These are phyloP conservation scores for Rana temporaria DNA, from an alignment of 2,113 vertebrate genomes.

Conservation along the genomic window DNA sequence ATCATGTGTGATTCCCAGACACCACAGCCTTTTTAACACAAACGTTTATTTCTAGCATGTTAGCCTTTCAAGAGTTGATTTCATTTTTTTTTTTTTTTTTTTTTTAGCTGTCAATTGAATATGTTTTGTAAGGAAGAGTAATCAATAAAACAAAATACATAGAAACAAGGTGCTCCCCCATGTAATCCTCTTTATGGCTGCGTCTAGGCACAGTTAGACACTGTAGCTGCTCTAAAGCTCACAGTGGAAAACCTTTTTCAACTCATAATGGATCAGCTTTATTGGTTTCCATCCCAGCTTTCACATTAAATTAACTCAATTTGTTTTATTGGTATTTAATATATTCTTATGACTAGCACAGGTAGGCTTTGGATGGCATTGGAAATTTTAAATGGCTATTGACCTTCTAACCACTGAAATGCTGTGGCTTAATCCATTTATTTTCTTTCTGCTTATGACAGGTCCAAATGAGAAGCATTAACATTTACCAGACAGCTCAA, in stretches of 20 bases:
- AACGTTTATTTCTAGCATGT: background rate
- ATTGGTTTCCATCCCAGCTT: conserved; percentile 48
- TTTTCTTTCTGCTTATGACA: conserved; percentile 45
- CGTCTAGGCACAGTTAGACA: conserved; percentile 24
- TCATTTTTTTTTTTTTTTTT: background rate
- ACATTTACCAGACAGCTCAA: conserved; percentile 52
- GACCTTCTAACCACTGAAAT: conserved; percentile 56
- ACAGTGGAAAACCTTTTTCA: conserved; percentile 45
- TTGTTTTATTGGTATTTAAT: conserved; percentile 58
- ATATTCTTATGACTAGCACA: conserved; percentile 56
- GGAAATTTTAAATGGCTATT: conserved; percentile 57
- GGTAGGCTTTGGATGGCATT: conserved; percentile 50
- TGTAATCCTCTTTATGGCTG: conserved; percentile 44
- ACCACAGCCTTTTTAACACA: conserved; percentile 5
- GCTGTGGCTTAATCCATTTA: conserved; percentile 53
- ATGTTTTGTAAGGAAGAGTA: conserved; percentile 2
- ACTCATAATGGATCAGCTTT: conserved; percentile 36
- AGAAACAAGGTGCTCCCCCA: conserved; percentile 30
- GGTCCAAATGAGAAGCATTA: conserved; percentile 50
- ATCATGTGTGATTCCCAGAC: conserved; percentile 1
- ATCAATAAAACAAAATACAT: conserved; percentile 49
- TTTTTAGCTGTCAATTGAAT: conserved; percentile 35
- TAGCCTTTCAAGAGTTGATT: background rate
- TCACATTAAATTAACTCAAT: conserved; percentile 56
- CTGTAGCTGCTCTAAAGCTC: conserved; percentile 23